These are phyloP conservation scores for Cynopterus brachyotis DNA, from an alignment of 2,113 vertebrate species.

Conservation along the genomic window DNA sequence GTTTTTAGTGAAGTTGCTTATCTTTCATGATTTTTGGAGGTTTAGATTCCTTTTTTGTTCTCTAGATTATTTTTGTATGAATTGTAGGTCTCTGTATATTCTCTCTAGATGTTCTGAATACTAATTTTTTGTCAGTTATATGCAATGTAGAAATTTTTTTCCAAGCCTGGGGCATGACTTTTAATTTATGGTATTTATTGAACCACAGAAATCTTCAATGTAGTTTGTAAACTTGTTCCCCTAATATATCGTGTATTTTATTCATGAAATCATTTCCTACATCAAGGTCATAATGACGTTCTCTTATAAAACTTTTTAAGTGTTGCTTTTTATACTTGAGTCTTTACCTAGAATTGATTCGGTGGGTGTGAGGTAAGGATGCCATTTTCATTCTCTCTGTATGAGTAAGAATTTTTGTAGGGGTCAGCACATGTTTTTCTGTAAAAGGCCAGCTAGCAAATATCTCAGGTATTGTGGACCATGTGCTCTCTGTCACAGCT, in stretches of 20 bases:
- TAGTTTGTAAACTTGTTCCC: neutral
- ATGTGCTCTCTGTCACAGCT: neutral
- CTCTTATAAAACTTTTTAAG: neutral
- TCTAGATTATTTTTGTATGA: neutral
- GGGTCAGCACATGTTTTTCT: neutral
- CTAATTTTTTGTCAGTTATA: neutral
- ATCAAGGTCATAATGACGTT: neutral
- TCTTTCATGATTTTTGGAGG: neutral
- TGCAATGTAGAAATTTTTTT: neutral
- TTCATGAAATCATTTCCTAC: neutral
- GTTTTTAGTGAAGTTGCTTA: neutral
- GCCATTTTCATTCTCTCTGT: neutral
- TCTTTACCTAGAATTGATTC: neutral
- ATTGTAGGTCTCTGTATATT: neutral
- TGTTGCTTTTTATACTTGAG: neutral
- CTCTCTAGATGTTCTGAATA: conserved; percentile 7
- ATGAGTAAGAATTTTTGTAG: neutral
- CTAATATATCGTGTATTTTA: neutral
- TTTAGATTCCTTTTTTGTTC: neutral
- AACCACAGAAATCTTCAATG: neutral
- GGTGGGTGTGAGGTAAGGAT: neutral
- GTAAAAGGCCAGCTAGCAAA: neutral
- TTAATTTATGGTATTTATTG: conserved; percentile 11
- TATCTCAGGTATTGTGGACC: neutral
- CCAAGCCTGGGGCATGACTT: neutral